Evolutionary conservation across 2,113 vertebrate genomes (phyloP).

Genomic region (Heterotis niloticus): DNA sequence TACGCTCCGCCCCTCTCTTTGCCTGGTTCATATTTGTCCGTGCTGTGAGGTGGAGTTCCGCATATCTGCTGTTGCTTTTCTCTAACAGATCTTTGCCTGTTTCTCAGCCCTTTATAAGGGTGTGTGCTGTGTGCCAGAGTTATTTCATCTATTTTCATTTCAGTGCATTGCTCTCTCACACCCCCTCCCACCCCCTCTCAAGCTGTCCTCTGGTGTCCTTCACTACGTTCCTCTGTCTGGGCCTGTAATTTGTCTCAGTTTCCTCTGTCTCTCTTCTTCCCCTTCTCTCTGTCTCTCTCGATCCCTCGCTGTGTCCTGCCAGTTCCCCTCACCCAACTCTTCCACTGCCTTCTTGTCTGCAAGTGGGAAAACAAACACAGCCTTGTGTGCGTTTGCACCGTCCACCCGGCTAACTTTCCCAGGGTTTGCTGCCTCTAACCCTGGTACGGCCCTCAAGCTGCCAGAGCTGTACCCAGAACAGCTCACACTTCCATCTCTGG

Average conservation of each 20-base stretch:
- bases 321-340: not conserved
- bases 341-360: not conserved
- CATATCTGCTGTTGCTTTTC: not conserved
- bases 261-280: not conserved
- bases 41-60: not conserved
- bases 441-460: not conserved
- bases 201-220: not conserved
- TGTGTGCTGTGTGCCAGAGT: not conserved
- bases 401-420: not conserved
- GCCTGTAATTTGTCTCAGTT: not conserved
- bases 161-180: not conserved
- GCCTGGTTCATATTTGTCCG: not conserved
- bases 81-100: not conserved
- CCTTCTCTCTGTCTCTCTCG: not conserved
- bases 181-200: no score
- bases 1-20: no score
- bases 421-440: not conserved
- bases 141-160: not conserved
- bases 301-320: not conserved
- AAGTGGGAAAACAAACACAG: not conserved
- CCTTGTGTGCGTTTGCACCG: not conserved
- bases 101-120: not conserved
- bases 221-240: not conserved
- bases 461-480: not conserved
- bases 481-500: not conserved